Conservation (phyloP, 2,888 invertebrate genomes). For the Portevinia maculata region DNA sequence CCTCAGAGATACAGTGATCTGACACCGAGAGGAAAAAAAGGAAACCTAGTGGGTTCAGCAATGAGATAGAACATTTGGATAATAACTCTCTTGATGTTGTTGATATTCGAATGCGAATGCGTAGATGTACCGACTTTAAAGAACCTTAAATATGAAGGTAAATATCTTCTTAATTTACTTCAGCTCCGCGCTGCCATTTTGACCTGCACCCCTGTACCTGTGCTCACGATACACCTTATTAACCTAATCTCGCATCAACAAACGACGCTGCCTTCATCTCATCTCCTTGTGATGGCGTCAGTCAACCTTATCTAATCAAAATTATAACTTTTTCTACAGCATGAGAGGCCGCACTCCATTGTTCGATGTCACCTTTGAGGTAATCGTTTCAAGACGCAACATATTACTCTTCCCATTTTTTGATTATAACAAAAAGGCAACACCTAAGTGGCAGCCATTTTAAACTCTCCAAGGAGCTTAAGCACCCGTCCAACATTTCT, state of each 20-base stretch:
- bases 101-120: no score
- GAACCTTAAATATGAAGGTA: no score
- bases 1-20: no score
- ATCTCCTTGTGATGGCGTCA: background rate
- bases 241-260: background rate
- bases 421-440: conserved; percentile 34
- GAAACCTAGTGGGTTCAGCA: no score
- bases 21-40: no score
- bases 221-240: background rate
- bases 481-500: background rate
- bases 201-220: no score
- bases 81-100: no score
- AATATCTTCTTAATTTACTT: no score
- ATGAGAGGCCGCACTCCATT: conserved; percentile 10
- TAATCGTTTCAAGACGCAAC: conserved; percentile 53
- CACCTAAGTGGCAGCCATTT: conserved; percentile 48
- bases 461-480: conserved; percentile 20
- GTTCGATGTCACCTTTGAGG: conserved; percentile 21
- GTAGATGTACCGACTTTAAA: no score
- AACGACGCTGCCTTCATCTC: background rate
- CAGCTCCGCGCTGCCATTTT: no score
- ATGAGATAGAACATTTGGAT: no score
- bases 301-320: conserved; percentile 8
- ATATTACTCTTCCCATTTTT: conserved; percentile 38
- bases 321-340: conserved; percentile 5